Percentiles rank a stretch among this genome's conserved stretches.
phyloP scores from a whole-genome alignment of 2,113 vertebrate species.

The Brachirus orientalis region DNA sequence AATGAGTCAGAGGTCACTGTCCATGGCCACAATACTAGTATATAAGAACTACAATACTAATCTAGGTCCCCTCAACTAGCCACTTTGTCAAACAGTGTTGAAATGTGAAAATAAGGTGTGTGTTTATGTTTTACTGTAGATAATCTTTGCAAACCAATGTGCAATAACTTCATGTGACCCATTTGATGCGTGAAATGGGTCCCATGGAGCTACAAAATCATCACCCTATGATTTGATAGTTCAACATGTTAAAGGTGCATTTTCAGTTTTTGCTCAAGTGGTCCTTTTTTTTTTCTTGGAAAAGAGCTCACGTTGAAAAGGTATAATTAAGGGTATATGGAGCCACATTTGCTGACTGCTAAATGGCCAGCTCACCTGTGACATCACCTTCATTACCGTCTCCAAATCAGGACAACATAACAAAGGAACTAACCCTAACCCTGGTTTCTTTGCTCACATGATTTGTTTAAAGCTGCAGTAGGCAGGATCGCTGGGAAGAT shows the following conservation, averaged over 20 bases:
- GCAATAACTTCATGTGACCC: slow-evolving; percentile 67
- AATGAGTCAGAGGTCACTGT: slow-evolving; percentile 38
- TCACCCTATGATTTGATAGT: slow-evolving; percentile 37
- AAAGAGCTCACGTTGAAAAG: slow-evolving; percentile 26
- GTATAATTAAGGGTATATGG: slow-evolving; percentile 38
- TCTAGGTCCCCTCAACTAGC: slow-evolving; percentile 37
- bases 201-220: slow-evolving; percentile 34
- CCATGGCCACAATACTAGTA: slow-evolving; percentile 51
- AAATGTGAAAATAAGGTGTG: slow-evolving; percentile 66
- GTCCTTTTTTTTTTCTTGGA: neutral
- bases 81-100: slow-evolving; percentile 63
- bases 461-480: slow-evolving; percentile 45
- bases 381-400: slow-evolving; percentile 50
- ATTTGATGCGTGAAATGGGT: slow-evolving; percentile 27
- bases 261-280: no score
- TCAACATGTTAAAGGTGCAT: slow-evolving; percentile 23
- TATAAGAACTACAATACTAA: slow-evolving; percentile 66
- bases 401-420: slow-evolving; percentile 54
- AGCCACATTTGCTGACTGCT: slow-evolving; percentile 55
- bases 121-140: slow-evolving; percentile 61
- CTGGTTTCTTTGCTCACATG: slow-evolving; percentile 45
- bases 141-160: slow-evolving; percentile 66
- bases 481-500: no score
- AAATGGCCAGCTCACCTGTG: slow-evolving; percentile 45
- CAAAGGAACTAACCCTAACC: slow-evolving; percentile 20